Conservation (phyloP, 2,888 invertebrate genomes). For the Taenaris catops region DNA sequence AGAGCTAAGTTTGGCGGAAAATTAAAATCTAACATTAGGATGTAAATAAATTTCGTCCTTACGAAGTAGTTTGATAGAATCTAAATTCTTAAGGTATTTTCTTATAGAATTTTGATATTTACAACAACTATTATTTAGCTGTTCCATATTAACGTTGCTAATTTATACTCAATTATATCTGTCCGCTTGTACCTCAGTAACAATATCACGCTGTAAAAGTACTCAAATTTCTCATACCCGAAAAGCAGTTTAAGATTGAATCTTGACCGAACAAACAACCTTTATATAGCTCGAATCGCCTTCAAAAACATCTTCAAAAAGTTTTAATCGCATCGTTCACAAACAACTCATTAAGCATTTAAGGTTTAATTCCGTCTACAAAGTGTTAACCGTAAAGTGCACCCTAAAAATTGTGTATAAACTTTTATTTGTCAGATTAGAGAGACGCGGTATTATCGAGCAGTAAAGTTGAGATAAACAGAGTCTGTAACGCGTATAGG, state of each 20-base stretch:
- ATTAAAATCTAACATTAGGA: too few species aligned
- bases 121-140: too few species aligned
- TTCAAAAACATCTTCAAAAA: conserved; percentile 55
- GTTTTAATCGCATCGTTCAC: conserved; percentile 53
- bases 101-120: too few species aligned
- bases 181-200: too few species aligned
- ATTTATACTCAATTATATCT: too few species aligned
- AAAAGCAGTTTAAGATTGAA: conserved; percentile 7
- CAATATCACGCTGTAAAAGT: too few species aligned
- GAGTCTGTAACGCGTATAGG: conserved; percentile 47
- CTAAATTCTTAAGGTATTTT: too few species aligned
- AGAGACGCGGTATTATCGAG: conserved; percentile 48
- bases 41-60: too few species aligned
- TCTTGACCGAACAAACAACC: conserved; percentile 5
- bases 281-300: conserved; percentile 22
- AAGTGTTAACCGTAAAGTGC: conserved; percentile 62
- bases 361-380: conserved; percentile 64
- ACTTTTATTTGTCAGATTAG: conserved; percentile 73
- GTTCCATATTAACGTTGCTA: too few species aligned
- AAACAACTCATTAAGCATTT: conserved; percentile 58
- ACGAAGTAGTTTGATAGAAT: too few species aligned
- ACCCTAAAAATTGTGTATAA: conserved; percentile 67
- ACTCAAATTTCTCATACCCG: too few species aligned
- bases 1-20: too few species aligned
- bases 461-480: conserved; percentile 65